A percentile compares a stretch with the other conserved stretches of the same genome.
Evolutionary conservation across 2,113 vertebrate species (phyloP).

Genomic region (Phaethornis superciliosus): DNA sequence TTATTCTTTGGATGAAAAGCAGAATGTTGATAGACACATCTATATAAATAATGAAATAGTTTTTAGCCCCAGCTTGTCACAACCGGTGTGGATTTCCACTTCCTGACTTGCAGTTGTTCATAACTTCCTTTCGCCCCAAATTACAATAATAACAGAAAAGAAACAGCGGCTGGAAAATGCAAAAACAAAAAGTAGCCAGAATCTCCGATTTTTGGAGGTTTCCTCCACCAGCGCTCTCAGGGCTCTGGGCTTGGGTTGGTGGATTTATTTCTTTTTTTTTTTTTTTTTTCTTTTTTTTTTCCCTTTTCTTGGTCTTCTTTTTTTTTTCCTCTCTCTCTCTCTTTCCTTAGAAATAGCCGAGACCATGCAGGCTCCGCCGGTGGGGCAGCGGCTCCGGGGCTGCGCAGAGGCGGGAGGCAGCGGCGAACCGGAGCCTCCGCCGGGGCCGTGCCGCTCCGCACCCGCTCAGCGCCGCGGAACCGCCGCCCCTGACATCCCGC

Average conservation of each 20-base stretch:
- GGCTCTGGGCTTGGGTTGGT: background rate
- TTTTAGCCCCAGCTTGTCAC: conserved; percentile 63
- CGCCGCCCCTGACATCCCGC: conserved; percentile 58
- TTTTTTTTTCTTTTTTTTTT: background rate
- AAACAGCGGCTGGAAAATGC: background rate
- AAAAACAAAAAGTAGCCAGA: background rate
- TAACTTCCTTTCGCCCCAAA: conserved; percentile 68
- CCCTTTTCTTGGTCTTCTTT: background rate
- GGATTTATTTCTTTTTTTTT: no score
- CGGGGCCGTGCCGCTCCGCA: conserved; percentile 17
- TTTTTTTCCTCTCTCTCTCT: no score
- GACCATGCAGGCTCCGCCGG: background rate
- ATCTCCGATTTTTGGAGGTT: background rate
- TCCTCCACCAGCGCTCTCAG: background rate
- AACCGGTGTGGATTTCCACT: conserved; percentile 65
- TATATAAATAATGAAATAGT: conserved; percentile 71
- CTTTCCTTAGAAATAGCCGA: background rate
- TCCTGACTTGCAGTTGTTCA: conserved; percentile 72
- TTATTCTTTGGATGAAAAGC: conserved; percentile 72
- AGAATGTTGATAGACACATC: conserved; percentile 66
- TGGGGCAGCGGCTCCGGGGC: background rate
- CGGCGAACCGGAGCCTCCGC: background rate
- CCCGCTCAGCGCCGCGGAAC: conserved; percentile 66
- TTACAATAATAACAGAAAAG: conserved; percentile 28
- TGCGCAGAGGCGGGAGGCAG: background rate